Base-by-base conservation (phyloP, 2,113 vertebrate genomes). In the Theropithecus gelada region DNA sequence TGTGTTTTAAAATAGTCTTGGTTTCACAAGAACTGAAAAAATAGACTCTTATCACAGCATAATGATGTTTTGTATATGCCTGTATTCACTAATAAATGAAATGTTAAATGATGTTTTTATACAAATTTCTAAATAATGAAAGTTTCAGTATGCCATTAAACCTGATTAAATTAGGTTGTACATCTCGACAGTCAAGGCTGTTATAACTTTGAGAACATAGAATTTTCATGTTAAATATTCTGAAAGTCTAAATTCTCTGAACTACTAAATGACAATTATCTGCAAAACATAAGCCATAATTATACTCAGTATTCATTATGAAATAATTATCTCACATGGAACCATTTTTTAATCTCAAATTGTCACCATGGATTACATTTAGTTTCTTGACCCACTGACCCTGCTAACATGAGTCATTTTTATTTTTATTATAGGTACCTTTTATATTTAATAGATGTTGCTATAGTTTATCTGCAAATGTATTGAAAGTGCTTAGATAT, bases 361-460 rank as follows among this genome's bases (percentile, higher is more conserved):
- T 40, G 13, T 85, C 5, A 80, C 10, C 5, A n/a, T 12, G 7
- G 2, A 57, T 0, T 52, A 2, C 14, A 78, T 55, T 82, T 1
- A 40, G 10, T 73, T 88, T 76, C 68, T 86, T 84, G 59, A 61
- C 5, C 27, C 8, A 35, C 64, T 72, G 9, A 22, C 30, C 22
- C 12, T 43, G n/a, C 17, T 50, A 23, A 40, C 5, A 75, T 13
- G 23, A 27, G 12, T 12, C 23, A 73, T 30, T 48, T 73, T 48
- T 59, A 73, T 22, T 83, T 22, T 48, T 23, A 75, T 61, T 30
- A 48, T 61, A 38, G 52, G 11, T 16, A 57, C 50, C 20, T 6
- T 90, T n/a, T 38, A 16, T 64, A 85, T 68, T 78, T 43, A 27
- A 68, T 93, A 57, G 32, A 87, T 68, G 50, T 78, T 76, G 38